Evolutionary conservation across 2,888 invertebrate species (phyloP).

Genomic region (Lasioglossum calceatum): DNA sequence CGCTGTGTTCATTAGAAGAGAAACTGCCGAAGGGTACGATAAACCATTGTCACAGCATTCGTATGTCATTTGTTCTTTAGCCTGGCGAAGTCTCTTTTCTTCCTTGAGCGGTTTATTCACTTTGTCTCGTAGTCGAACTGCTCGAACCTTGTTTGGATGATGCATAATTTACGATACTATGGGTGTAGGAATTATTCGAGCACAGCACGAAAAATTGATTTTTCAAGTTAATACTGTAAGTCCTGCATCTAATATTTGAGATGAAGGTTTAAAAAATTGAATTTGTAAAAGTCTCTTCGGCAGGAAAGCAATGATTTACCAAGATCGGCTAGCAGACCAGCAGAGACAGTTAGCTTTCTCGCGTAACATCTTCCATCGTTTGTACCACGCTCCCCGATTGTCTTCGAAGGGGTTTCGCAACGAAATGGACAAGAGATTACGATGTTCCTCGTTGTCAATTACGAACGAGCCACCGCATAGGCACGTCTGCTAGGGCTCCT

Average conservation of each 20-base stretch:
- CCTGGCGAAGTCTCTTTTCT: background rate
- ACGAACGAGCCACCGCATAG: constrained; percentile 1
- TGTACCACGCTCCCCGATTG: background rate
- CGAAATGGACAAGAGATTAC: constrained; percentile 11
- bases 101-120: background rate
- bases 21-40: background rate
- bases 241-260: too few species aligned
- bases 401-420: background rate
- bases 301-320: background rate
- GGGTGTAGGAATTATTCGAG: background rate
- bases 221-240: too few species aligned
- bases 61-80: background rate
- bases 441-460: constrained; percentile 14
- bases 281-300: background rate
- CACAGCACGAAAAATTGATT: background rate
- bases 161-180: background rate
- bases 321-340: background rate
- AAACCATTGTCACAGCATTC: background rate
- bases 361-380: constrained; percentile 1
- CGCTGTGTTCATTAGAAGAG: background rate
- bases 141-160: background rate
- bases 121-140: background rate
- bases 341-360: background rate
- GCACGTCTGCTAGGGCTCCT: background rate
- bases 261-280: background rate